phyloP scores from a whole-genome alignment of 2,113 vertebrate genomes.

The Eupsittula cactorum region DNA sequence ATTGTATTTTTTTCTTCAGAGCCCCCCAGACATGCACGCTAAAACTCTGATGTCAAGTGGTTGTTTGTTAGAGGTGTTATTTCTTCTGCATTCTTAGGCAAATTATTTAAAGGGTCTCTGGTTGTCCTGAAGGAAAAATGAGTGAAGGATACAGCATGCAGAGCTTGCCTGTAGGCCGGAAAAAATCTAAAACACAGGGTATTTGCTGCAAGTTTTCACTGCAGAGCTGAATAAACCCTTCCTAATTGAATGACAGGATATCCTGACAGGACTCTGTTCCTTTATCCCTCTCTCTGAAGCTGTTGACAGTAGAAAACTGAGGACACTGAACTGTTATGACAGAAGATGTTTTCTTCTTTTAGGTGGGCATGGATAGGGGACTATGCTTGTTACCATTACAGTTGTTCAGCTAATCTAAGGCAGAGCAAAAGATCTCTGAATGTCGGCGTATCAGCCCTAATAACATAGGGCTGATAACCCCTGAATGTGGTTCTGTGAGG shows the following conservation, averaged over 20 bases:
- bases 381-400: background rate
- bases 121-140: conserved; percentile 12
- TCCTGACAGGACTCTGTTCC: conserved; percentile 61
- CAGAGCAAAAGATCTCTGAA: background rate
- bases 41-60: background rate
- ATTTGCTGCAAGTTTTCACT: background rate
- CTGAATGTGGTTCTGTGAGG: background rate
- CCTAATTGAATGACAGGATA: conserved; percentile 75
- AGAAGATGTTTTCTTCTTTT: conserved; percentile 20
- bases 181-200: conserved; percentile 3
- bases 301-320: conserved; percentile 34
- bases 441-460: background rate
- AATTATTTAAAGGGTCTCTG: background rate
- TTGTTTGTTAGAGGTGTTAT: background rate
- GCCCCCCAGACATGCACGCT: background rate
- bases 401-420: background rate
- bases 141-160: background rate
- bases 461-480: background rate
- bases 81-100: conserved; percentile 32
- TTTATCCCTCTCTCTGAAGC: conserved; percentile 33
- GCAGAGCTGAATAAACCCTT: conserved; percentile 49
- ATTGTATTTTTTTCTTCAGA: background rate
- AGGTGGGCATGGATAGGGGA: background rate
- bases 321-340: background rate
- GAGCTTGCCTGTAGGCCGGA: conserved; percentile 30